Evolutionary conservation across 2,888 invertebrate species (phyloP).

Genomic region (Meganola albula): DNA sequence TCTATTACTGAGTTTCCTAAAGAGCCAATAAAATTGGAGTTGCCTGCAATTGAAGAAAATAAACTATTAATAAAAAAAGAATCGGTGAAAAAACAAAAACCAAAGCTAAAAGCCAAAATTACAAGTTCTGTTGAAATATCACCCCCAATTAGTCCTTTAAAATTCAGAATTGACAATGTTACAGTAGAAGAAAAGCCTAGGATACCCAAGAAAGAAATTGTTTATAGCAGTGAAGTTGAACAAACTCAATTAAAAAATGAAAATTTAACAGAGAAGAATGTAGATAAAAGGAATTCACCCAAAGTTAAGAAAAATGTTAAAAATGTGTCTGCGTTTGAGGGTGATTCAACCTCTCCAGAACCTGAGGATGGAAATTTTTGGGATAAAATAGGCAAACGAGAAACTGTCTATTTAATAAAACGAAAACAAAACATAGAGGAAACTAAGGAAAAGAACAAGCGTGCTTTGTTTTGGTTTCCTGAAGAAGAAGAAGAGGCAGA

Average conservation of each 20-base stretch:
- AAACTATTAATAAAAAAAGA: slow-evolving; percentile 42
- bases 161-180: slow-evolving; percentile 76
- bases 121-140: slow-evolving; percentile 75
- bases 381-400: slow-evolving; percentile 80
- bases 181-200: slow-evolving; percentile 76
- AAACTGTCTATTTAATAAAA: slow-evolving; percentile 79
- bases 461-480: slow-evolving; percentile 58
- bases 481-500: slow-evolving; percentile 32
- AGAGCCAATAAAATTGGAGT: slow-evolving; percentile 34
- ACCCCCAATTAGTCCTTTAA: slow-evolving; percentile 62
- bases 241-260: slow-evolving; percentile 16
- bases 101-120: slow-evolving; percentile 72
- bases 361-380: slow-evolving; percentile 79
- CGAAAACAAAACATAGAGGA: slow-evolving; percentile 73
- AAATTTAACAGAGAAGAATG: slow-evolving; percentile 21
- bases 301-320: slow-evolving; percentile 38
- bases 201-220: slow-evolving; percentile 55
- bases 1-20: slow-evolving; percentile 66
- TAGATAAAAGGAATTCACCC: slow-evolving; percentile 32
- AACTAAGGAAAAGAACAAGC: slow-evolving; percentile 50
- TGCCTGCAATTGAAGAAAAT: slow-evolving; percentile 70
- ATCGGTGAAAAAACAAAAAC: slow-evolving; percentile 38
- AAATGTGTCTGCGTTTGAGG: slow-evolving; percentile 29
- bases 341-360: slow-evolving; percentile 48
- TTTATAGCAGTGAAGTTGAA: slow-evolving; percentile 50